Percentiles rank a stretch among this genome's conserved stretches.
phyloP scores from a whole-genome alignment of 2,888 invertebrate genomes.

The Dryobotodes eremita region DNA sequence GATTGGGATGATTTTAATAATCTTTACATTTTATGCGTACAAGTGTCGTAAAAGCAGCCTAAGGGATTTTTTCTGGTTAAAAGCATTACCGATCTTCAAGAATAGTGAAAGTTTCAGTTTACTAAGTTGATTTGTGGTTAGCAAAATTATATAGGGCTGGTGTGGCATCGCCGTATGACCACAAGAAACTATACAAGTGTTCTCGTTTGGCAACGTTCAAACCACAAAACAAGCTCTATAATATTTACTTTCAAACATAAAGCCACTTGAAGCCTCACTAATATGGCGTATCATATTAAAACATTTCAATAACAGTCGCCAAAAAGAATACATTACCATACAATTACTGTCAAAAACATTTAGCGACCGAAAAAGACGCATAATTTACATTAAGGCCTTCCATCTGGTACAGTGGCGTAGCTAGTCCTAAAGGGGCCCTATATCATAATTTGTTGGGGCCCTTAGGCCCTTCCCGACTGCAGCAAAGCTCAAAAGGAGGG shows the following conservation, averaged over 20 bases:
- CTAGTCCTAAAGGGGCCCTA: no score
- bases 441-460: no score
- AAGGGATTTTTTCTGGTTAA: neutral
- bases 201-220: neutral
- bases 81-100: neutral
- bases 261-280: slow-evolving; percentile 13
- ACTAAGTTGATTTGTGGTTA: neutral
- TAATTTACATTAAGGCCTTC: slow-evolving; percentile 49
- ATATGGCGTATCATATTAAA: slow-evolving; percentile 33
- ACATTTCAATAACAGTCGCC: slow-evolving; percentile 33
- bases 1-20: no score
- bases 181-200: neutral
- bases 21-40: no score
- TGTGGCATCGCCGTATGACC: neutral
- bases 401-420: no score
- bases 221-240: neutral
- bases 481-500: no score
- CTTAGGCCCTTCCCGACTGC: no score
- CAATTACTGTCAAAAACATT: slow-evolving; percentile 51
- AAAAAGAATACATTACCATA: slow-evolving; percentile 50
- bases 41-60: neutral
- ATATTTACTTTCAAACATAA: neutral
- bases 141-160: neutral
- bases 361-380: slow-evolving; percentile 30
- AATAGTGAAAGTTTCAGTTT: neutral